Base-by-base conservation (phyloP, 2,888 invertebrate genomes). In the Euzophera pinguis region DNA sequence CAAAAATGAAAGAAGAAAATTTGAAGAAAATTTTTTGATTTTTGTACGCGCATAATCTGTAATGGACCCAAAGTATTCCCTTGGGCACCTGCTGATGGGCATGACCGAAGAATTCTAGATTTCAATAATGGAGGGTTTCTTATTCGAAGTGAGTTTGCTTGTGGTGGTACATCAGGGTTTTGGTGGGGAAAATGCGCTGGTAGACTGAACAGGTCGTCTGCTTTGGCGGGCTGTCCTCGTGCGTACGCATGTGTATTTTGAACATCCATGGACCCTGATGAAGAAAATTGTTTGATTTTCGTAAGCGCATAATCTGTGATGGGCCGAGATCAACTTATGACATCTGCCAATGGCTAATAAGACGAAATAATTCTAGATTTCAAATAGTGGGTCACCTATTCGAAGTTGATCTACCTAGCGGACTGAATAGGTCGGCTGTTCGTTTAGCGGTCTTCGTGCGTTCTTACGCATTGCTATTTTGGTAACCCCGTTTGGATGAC, bases 381-480 rank as follows among this genome's bases (percentile, higher is more conserved):
- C n/a, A n/a, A n/a, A n/a, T 84, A 80, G 56, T 90, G 90, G 0
- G 82, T 81, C 61, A 91, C 91, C 77, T 90, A 89, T 58, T 92
- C 91, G 65, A 93, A 92, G 75, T 93, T 93, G 1, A 92, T 92
- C 65, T 93, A 93, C 3, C 58, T 91, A 90, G 70, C 93, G 93
- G 27, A 93, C 92, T 7, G 91, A 91, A 69, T 93, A 93, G 0
- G 92, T 91, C 0, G 93, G 93, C 58, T 91, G 90, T 91, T 91
- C 0, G 91, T 90, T 0, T 92, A 91, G 0, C 92, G 87, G 61
- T 91, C 80, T 62, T 92, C 91, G 74, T 93, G 93, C 0, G 93
- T n/a, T n/a, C n/a, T n/a, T 93, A 8, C 92, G 91, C 93, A 93
- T 93, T 66, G 93, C 93, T 92, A 93, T 92, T 63, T 92, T 92